Base-by-base conservation (phyloP, 2,888 invertebrate genomes). In the Ethmia dodecea region DNA sequence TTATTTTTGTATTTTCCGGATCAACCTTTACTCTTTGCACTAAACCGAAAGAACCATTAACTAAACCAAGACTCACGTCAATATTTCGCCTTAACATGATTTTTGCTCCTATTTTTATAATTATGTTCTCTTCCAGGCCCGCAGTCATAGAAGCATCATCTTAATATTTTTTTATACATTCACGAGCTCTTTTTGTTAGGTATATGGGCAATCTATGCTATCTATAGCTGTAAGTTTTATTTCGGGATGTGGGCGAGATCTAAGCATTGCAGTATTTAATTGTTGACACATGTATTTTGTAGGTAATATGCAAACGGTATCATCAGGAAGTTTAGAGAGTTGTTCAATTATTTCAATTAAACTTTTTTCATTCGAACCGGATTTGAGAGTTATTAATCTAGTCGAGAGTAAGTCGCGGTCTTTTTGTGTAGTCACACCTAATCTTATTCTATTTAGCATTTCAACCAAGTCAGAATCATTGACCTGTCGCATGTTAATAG, bases 251-350 rank as follows among this genome's bases (percentile, higher is more conserved):
- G 24, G 24, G n/a, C 5, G 24, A 24, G 37, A 39, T 33, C 32
- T 31, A 24, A 64, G 37, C 55, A 64, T 58, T 11, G 47, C 51
- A 31, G 31, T 32, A 41, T 65, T 66, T 5, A 62, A 36, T 33
- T 44, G 42, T 29, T 50, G 32, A 45, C 61, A 62, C 47, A 57
- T 46, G 18, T 56, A 33, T 41, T 47, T 40, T 5, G 56, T 60
- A 5, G 61, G 49, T 13, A 62, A 38, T 34, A 60, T 47, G 33
- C 53, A 61, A 38, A 63, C 46, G 10, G 55, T 43, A 43, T 53
- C 47, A 13, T 33, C 14, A 11, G 56, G 48, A 26, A 58, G 37
- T 20, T 42, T 35, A 25, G 33, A 30, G 13, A 53, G 37, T 25
- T 42, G 42, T 29, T 49, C 13, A 31, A 47, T 45, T 32, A 54